Evolutionary conservation across 2,888 invertebrate genomes (phyloP), one percentile per base, ranked within the genome.

Genomic region (Trichogramma dendrolimi): DNA sequence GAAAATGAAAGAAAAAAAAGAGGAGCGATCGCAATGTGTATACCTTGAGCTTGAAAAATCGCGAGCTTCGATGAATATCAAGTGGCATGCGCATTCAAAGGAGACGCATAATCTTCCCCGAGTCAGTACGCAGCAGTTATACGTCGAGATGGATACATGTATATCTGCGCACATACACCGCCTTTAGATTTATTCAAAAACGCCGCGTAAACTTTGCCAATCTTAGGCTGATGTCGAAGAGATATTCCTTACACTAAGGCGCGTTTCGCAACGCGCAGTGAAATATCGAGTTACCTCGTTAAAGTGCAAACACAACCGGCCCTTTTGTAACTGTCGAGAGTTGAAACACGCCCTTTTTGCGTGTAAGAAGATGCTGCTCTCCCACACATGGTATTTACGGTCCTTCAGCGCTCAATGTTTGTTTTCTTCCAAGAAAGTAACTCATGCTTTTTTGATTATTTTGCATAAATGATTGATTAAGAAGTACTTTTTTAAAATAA

Each of bases 201-300:
- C 71, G 68, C 73, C 4, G 41, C 43, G 52, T 42, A 72, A 75
- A 74, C 72, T 74, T 74, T 73, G 65, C 69, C 71, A 74, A 75
- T 74, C 70, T 72, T 71, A 70, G 71, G 69, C 67, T 64, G 60
- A 63, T 67, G 65, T 68, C 67, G 70, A 67, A 41, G 14, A 42
- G 47, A 46, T 39, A 52, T 41, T 4, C 4, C 53, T 38, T 42
- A 5, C n/a, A 42, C 53, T 41, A 8, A 41, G 43, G 10, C 14
- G 14, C 38, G 43, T 54, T 38, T 39, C n/a, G 40, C 14, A 4
- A 43, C 48, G 39, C n/a, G 10, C 49, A 47, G 46, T 50, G 69
- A 71, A 72, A 73, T 73, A 74, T 75, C 73, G 70, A 73, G 73
- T 74, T 75, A 74, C 71, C 73, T 72, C 68, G 72, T 75, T 72